Evolutionary conservation across 2,888 invertebrate species (phyloP).

Genomic region (Zeuzera pyrina): DNA sequence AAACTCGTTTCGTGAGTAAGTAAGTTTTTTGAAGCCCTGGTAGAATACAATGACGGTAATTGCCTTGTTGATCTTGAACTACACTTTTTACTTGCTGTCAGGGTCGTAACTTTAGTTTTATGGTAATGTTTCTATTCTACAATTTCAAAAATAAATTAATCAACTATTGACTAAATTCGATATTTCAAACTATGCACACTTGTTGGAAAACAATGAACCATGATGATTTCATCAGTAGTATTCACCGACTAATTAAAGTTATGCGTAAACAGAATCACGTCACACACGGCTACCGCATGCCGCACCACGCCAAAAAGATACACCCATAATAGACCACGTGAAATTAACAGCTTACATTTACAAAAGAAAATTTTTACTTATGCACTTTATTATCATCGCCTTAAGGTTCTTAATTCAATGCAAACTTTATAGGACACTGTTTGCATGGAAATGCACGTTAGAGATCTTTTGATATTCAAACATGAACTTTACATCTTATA

Average conservation of each 20-base stretch:
- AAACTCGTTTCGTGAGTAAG: slow-evolving; percentile 24
- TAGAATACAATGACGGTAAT: no score
- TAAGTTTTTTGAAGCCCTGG: no score
- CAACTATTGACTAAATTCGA: no score
- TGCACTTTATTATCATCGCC: no score
- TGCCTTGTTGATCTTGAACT: no score
- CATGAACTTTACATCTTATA: slow-evolving; percentile 26
- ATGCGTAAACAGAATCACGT: slow-evolving; percentile 50
- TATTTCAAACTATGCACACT: no score
- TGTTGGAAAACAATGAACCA: neutral
- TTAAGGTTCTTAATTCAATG: slow-evolving; percentile 21
- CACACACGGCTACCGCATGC: slow-evolving; percentile 52
- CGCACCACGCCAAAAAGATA: slow-evolving; percentile 42
- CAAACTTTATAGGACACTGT: slow-evolving; percentile 20
- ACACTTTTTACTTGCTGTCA: no score
- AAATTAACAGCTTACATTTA: slow-evolving; percentile 24
- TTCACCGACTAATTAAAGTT: slow-evolving; percentile 41
- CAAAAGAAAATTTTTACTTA: no score
- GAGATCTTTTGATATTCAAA: slow-evolving; percentile 21
- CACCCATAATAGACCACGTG: slow-evolving; percentile 60
- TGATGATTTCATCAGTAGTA: slow-evolving; percentile 41
- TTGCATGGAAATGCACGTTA: slow-evolving; percentile 32
- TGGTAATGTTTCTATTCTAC: neutral
- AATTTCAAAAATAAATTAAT: no score
- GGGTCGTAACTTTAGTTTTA: no score